Percentiles rank a stretch among this genome's conserved stretches.
Evolutionary conservation across 2,797 vertebrate species (phyloP).

Genomic region (Leucoraja ocellata): DNA sequence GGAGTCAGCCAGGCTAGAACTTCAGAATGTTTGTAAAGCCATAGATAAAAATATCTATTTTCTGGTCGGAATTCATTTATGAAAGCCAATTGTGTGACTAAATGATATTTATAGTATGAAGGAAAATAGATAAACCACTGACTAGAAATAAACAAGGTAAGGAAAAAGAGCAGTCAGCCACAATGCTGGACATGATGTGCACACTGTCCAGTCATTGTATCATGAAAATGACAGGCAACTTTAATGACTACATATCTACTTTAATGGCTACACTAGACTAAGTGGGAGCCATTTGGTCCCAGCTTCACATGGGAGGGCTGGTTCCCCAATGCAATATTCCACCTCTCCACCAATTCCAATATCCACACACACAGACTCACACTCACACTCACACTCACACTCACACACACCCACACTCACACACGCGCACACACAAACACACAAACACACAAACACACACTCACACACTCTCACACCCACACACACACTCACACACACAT

Average conservation of each 20-base stretch:
- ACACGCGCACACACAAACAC: too few relatives aligned
- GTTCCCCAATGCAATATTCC: too few relatives aligned
- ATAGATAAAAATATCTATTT: neutral
- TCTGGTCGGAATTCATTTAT: neutral
- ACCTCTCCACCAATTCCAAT: too few relatives aligned
- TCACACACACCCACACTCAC: too few relatives aligned
- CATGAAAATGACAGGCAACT: neutral
- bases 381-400: too few relatives aligned
- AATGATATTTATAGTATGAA: neutral
- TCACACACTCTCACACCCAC: too few relatives aligned
- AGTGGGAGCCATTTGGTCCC: too few relatives aligned
- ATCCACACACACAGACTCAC: too few relatives aligned
- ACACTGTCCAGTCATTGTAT: neutral
- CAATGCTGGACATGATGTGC: constrained; percentile 15
- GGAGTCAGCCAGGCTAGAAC: constrained; percentile 16
- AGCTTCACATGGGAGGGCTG: too few relatives aligned
- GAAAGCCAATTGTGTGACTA: neutral
- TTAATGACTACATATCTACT: neutral
- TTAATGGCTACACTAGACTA: too few relatives aligned
- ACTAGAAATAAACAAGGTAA: constrained; percentile 1
- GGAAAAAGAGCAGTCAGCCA: neutral
- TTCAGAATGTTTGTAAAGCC: constrained; percentile 8
- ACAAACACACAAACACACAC: too few relatives aligned
- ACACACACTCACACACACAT: too few relatives aligned
- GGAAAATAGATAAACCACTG: neutral